phyloP scores from a whole-genome alignment of 2,888 invertebrate genomes.

The Cryptus viduatorius region DNA sequence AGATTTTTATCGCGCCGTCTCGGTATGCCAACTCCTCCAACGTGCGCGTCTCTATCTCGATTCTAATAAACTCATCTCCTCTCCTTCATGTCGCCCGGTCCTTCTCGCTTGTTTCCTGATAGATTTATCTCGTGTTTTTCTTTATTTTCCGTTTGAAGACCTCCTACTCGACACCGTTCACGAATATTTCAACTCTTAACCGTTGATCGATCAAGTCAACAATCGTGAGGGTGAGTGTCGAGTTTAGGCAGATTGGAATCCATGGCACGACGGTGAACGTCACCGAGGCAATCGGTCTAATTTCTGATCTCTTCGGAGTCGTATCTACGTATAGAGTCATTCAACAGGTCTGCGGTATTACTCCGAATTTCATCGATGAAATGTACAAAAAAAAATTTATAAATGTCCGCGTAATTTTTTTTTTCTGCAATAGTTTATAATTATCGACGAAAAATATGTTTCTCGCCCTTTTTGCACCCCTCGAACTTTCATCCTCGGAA shows the following conservation, averaged over 20 bases:
- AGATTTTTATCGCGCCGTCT: constrained; percentile 67
- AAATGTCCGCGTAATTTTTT: no score
- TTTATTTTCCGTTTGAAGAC: constrained; percentile 50
- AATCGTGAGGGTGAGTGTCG: constrained; percentile 41
- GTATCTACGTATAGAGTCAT: neutral
- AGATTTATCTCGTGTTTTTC: constrained; percentile 65
- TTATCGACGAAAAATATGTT: no score
- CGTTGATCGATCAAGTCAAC: constrained; percentile 62
- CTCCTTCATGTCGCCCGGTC: constrained; percentile 26
- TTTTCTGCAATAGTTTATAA: no score
- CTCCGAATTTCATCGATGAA: no score
- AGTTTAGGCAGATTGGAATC: constrained; percentile 42
- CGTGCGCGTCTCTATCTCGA: constrained; percentile 50
- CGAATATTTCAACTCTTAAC: constrained; percentile 48
- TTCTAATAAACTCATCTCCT: constrained; percentile 67
- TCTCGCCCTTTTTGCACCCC: neutral
- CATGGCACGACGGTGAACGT: constrained; percentile 15
- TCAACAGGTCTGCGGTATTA: no score
- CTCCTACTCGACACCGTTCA: constrained; percentile 47
- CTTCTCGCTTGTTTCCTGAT: constrained; percentile 50
- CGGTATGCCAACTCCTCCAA: constrained; percentile 67
- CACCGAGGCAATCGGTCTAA: constrained; percentile 2
- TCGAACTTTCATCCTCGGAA: neutral
- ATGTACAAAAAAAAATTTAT: no score
- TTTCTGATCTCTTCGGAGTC: neutral